These are phyloP conservation scores for Parapristionchus giblindavisi DNA, from an alignment of 2,888 invertebrate species.

Conservation along the genomic window DNA sequence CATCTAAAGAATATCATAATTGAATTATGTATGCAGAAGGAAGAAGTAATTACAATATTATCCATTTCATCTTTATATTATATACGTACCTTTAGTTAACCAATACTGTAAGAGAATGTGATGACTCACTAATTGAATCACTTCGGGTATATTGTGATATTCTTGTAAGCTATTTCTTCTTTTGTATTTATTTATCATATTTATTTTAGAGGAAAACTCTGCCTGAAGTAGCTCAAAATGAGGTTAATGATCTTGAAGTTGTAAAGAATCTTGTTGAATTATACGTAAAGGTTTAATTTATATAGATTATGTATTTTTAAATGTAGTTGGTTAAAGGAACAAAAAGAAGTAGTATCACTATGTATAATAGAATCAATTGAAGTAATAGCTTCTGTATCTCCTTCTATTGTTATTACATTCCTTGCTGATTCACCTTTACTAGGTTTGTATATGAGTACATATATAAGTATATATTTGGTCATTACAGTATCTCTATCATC, in stretches of 20 bases:
- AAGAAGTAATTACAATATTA: slow-evolving; percentile 23
- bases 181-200: background rate
- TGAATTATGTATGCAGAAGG: slow-evolving; percentile 14
- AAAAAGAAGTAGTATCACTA: background rate
- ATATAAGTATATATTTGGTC: background rate
- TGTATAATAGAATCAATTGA: background rate
- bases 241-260: background rate
- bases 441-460: background rate
- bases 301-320: too few relatives aligned
- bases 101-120: background rate
- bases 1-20: background rate
- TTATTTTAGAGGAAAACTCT: slow-evolving; percentile 5
- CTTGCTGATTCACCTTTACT: background rate
- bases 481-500: background rate
- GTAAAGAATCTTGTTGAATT: background rate
- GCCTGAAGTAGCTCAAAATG: background rate
- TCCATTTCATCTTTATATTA: too few relatives aligned
- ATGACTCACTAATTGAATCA: background rate
- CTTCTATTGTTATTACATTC: background rate
- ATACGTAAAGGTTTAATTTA: background rate
- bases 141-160: background rate
- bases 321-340: background rate
- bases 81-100: slow-evolving; percentile 5
- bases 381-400: background rate
- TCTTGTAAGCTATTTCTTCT: background rate